Evolutionary conservation across 2,888 invertebrate genomes (phyloP), one percentile per base, ranked within the genome.

Genomic region (Apodemia zela): DNA sequence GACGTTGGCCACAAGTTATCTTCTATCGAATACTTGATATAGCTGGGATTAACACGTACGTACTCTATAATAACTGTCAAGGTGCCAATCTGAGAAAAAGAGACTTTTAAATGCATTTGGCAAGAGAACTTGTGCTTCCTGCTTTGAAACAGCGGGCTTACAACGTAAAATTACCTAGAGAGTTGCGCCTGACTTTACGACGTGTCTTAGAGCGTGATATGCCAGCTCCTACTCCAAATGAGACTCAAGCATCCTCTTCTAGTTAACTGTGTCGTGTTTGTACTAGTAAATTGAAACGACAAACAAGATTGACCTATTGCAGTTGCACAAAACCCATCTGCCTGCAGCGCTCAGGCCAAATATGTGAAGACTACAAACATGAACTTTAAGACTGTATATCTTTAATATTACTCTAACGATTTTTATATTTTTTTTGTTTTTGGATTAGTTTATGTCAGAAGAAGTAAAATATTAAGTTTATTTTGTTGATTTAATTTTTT

Each of bases 271-370:
- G 60, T 42, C 60, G 45, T 60, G 47, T 60, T 60, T 42, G 42
- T 10, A 8, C 15, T 10, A 45, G 13, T 15, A 45, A 45, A 45
- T 45, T 0, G 15, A 45, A 45, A 45, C n/a, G 60, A 60, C 45
- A 60, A 60, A 60, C 60, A 60, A 60, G 21, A 45, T 60, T 60
- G 17, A 60, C 45, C 38, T 60, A 45, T 45, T 60, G 60, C 13
- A 42, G 42, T 60, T 47, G 60, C 60, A n/a, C 45, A 45, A 60
- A 60, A 45, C 45, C 60, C 45, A 60, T 60, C 13, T 45, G 47
- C n/a, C 60, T 60, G 17, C 45, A 45, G 25, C 21, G 60, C 15
- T 60, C 60, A 38, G n/a, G 42, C 42, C 60, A 60, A 60, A 60
- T 45, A 18, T 60, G 47, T 60, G 45, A 21, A 21, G 60, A 60